Evolutionary conservation across 2,888 invertebrate species (phyloP), one percentile per base, ranked within the genome.

Genomic region (Microplitis manilae): DNA sequence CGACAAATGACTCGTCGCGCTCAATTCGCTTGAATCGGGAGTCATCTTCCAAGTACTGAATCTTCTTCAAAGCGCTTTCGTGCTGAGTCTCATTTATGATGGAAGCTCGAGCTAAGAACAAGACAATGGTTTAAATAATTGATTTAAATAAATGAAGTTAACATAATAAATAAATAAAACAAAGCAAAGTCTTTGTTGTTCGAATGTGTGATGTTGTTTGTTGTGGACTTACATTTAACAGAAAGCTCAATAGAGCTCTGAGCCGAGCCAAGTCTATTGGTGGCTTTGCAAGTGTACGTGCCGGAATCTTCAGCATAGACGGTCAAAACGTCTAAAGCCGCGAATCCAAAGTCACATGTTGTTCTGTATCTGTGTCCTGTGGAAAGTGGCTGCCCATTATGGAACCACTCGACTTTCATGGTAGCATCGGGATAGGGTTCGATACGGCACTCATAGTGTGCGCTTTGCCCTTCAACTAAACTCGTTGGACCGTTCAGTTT

Each of bases 301-400:
- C 98, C 98, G 81, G 96, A 95, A 90, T 99, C 99, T 91, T 97
- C 97, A 17, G 95, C 95, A 86, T 97, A 97, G 1, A 97, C 97
- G 64, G 97, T 96, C 40, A 98, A 92, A 79, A 99, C 96, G 89
- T 99, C 99, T 80, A 99, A 92, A 73, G 98, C 96, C 77, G 98
- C 97, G 90, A 98, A 98, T 68, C 99, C 99, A 90, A 99, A 99
- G 89, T 99, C 98, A 87, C 96, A 96, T 69, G 97, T 95, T 69
- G 98, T 98, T 86, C 97, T 94, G 92, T 96, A 97, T 80, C 98
- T 94, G 88, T 98, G 97, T 76, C 96, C 96, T 80, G 95, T 95
- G 85, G 94, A 94, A 70, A 97, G 91, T 67, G 97, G 96, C 89
- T 97, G 94, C 69, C 96, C 97, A 89, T 98, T 97, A 86, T 97